Base-by-base conservation (phyloP, 2,888 invertebrate species). In the Adelognathus sp. region DNA sequence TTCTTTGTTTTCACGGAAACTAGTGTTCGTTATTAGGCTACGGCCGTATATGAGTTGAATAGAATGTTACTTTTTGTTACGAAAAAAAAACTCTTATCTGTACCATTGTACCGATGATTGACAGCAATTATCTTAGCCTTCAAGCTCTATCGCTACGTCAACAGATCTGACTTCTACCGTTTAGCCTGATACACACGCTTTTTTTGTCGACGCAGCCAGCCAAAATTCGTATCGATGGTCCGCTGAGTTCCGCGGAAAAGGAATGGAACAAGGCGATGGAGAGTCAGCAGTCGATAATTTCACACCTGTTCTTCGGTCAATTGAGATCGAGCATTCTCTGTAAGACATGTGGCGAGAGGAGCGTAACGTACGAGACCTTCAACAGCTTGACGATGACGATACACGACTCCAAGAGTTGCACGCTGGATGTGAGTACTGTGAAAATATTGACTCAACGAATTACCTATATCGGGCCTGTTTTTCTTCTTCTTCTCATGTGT, bases 291-390 rank as follows among this genome's bases (percentile, higher is more conserved):
- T 91, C 91, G 1, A 87, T 90, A 9, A 90, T 91, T 76, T 91
- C 91, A 0, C 93, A 95, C 80, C 92, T 97, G 85, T 98, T 98
- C 92, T 96, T 97, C 92, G 98, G 98, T 0, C 96, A 97, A 92
- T 94, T 97, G 84, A 95, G 95, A 87, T 97, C 97, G 11, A 96
- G 96, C 0, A 95, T 98, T 1, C 94, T 93, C 67, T 98, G 98
- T 91, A 92, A 93, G 1, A 93, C 93, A 5, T 98, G 98, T 91
- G 92, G 92, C 74, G 94, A 95, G 87, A 94, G 94, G 86, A 97
- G 97, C 64, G 94, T 95, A 78, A 97, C 96, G 0, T 97, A 97
- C 91, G 97, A 98, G 90, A 95, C 96, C 11, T 98, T 97, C 92
- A 96, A 96, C 86, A 96, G 96, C 92, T 93, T 98, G 56, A 96